phyloP scores from a whole-genome alignment of 1,140 invertebrate genomes.

The Nebria ingens region DNA sequence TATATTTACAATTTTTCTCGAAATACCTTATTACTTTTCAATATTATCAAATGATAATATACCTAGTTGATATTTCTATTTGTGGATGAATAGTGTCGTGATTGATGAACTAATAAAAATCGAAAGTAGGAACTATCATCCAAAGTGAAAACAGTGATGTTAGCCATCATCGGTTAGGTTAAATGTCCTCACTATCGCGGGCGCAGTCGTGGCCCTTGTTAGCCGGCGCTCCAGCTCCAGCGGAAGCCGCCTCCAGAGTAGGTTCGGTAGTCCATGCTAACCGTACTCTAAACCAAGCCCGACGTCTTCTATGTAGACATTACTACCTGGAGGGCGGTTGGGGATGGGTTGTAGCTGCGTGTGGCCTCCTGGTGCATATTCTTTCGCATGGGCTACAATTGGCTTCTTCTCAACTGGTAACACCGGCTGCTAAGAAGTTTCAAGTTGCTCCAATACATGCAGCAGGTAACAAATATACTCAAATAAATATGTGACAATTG shows the following conservation, averaged over 20 bases:
- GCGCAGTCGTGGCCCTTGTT: conserved; percentile 31
- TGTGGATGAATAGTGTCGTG: no score
- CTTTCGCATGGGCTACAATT: conserved; percentile 54
- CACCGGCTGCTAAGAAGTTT: conserved; percentile 40
- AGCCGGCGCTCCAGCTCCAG: conserved; percentile 21
- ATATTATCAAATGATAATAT: no score
- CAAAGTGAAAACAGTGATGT: no score
- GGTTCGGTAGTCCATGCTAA: conserved; percentile 12
- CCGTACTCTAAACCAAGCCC: conserved; percentile 24
- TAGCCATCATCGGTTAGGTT: not conserved
- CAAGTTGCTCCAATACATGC: conserved; percentile 27
- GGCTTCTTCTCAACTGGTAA: conserved; percentile 41
- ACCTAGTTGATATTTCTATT: no score
- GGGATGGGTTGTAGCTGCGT: conserved; percentile 64
- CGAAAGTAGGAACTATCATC: no score
- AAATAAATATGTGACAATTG: not conserved
- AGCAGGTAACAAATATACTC: conserved; percentile 24
- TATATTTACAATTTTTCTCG: no score
- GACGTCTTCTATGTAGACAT: conserved; percentile 39
- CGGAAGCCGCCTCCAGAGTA: conserved; percentile 19
- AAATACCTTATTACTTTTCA: no score
- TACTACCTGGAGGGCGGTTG: conserved; percentile 73
- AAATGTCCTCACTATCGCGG: conserved; percentile 28
- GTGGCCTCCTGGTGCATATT: conserved; percentile 51
- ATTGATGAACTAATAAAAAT: no score